Percentiles rank a stretch among this genome's conserved stretches.
Conservation (phyloP, 2,113 vertebrate species). For the Erinaceus europaeus region DNA sequence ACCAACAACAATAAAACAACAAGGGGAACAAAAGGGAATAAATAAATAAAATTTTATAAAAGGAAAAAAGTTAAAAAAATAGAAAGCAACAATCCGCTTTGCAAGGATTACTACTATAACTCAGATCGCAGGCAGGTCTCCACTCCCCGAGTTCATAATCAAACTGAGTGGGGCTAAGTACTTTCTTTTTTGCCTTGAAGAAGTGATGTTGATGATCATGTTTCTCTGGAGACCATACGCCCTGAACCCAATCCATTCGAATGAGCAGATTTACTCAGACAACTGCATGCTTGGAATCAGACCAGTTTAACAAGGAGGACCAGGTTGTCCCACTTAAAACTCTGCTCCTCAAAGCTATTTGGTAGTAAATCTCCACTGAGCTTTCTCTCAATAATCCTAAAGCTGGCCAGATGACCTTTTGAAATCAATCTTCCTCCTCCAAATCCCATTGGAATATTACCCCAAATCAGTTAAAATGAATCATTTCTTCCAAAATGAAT, state of each 20-base stretch:
- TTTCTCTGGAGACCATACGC: not conserved
- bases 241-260: not conserved
- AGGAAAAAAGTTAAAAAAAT: too few relatives aligned
- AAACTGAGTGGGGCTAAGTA: not conserved
- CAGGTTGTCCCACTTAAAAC: not conserved
- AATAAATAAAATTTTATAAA: too few relatives aligned
- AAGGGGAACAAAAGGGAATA: too few relatives aligned
- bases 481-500: not conserved
- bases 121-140: not conserved
- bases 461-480: not conserved
- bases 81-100: not conserved
- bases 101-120: not conserved
- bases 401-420: not conserved
- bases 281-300: not conserved
- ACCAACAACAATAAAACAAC: too few relatives aligned
- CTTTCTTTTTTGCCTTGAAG: too few relatives aligned
- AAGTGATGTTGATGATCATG: not conserved
- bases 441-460: constrained; percentile 22
- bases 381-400: not conserved
- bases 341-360: not conserved
- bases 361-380: not conserved
- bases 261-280: not conserved
- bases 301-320: not conserved
- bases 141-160: not conserved
- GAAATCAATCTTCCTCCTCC: not conserved